A percentile compares a stretch with the other conserved stretches of the same genome.
Conservation (phyloP, 2,797 vertebrate species). For the Eremophila alpestris region DNA sequence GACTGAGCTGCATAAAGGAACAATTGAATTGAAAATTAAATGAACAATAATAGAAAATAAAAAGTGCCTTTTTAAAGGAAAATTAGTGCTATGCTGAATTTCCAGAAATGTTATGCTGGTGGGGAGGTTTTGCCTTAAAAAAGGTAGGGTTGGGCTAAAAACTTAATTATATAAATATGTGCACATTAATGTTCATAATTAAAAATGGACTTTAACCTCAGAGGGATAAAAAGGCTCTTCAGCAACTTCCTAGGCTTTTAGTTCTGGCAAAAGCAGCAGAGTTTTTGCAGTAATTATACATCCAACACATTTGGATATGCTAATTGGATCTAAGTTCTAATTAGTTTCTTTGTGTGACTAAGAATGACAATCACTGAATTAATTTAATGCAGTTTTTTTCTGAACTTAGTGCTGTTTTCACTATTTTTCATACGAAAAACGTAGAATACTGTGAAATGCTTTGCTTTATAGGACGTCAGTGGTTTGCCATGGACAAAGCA, state of each 20-base stretch:
- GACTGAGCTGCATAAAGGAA: constrained; percentile 1
- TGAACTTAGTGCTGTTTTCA: constrained; percentile 32
- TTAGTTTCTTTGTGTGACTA: constrained; percentile 73
- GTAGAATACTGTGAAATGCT: neutral
- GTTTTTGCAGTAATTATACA: constrained; percentile 68
- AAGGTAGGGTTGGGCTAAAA: constrained; percentile 5
- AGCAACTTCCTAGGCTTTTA: constrained; percentile 54
- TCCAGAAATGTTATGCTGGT: neutral
- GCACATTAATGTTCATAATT: constrained; percentile 40
- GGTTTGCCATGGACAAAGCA: neutral
- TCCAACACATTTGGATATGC: constrained; percentile 64
- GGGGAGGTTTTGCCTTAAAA: neutral
- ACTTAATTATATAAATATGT: constrained; percentile 52
- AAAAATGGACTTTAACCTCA: constrained; percentile 50
- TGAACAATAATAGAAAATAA: constrained; percentile 19
- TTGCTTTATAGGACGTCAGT: neutral
- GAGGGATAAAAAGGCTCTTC: constrained; percentile 55
- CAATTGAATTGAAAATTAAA: constrained; percentile 45
- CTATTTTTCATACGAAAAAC: constrained; percentile 13
- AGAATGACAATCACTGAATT: constrained; percentile 62
- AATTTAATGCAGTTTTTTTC: constrained; percentile 66
- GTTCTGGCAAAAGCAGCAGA: constrained; percentile 47
- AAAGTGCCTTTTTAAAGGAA: constrained; percentile 8
- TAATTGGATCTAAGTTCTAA: constrained; percentile 76
- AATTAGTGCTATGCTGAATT: neutral